Evolutionary conservation across 2,888 invertebrate species (phyloP).

Genomic region (Cephus rjabovi): DNA sequence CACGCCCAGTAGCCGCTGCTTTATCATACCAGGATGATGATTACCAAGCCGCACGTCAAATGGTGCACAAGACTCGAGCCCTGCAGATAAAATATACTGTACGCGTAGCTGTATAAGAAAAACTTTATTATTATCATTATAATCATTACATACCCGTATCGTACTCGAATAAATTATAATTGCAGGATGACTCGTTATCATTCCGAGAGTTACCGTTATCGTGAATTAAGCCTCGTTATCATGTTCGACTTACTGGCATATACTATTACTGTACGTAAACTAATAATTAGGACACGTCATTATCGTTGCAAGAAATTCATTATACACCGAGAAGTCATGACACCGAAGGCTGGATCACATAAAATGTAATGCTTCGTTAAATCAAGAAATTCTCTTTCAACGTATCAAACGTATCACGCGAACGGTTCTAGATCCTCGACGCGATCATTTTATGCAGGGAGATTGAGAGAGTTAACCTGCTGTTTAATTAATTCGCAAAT

Average conservation of each 20-base stretch:
- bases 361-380: not conserved
- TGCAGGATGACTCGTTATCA: slow-evolving; percentile 35
- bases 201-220: slow-evolving; percentile 8
- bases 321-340: not conserved
- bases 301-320: not conserved
- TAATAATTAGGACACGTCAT: not conserved
- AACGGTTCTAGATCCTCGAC: not conserved
- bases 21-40: slow-evolving; percentile 58
- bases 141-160: slow-evolving; percentile 33
- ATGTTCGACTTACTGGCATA: not conserved
- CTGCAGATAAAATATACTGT: slow-evolving; percentile 27
- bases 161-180: slow-evolving; percentile 51
- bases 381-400: not conserved
- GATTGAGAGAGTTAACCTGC: not conserved
- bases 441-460: not conserved
- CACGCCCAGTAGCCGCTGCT: slow-evolving; percentile 62
- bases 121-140: not conserved
- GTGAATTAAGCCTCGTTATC: not conserved
- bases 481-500: not conserved
- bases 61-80: slow-evolving; percentile 41
- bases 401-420: not conserved
- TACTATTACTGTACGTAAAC: not conserved
- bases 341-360: not conserved
- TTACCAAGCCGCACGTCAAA: slow-evolving; percentile 53
- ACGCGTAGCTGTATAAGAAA: not conserved